Evolutionary conservation across 92 coral and sea anemone genomes (phyloP).

Genomic region (Blastomussa wellsi): DNA sequence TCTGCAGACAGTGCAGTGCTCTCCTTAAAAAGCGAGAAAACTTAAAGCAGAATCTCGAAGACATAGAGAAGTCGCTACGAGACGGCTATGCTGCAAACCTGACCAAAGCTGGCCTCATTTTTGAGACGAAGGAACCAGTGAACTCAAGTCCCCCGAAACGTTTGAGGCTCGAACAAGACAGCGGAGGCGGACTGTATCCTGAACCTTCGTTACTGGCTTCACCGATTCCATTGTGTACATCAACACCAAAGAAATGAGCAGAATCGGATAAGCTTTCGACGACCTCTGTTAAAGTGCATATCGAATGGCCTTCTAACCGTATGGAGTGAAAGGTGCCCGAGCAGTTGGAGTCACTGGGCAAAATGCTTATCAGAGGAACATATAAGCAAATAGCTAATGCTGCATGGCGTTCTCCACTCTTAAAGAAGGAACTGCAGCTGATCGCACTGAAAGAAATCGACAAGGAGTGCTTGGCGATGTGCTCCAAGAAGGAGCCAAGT

Average conservation of each 20-base stretch:
- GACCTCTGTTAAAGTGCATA: background rate
- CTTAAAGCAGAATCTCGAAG: too few species aligned
- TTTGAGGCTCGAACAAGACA: slow-evolving; percentile 12
- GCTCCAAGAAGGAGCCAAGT: slow-evolving; percentile 37
- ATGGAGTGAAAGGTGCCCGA: slow-evolving; percentile 21
- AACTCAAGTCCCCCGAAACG: too few species aligned
- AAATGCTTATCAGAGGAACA: slow-evolving; percentile 47
- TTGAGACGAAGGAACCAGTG: too few species aligned
- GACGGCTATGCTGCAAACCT: too few species aligned
- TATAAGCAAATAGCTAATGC: slow-evolving; percentile 48
- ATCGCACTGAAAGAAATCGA: slow-evolving; percentile 25
- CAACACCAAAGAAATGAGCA: too few species aligned
- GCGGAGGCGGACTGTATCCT: background rate
- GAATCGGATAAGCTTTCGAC: background rate
- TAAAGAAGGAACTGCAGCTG: slow-evolving; percentile 35
- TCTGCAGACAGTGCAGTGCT: slow-evolving; percentile 30
- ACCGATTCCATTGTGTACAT: too few species aligned
- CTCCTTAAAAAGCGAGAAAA: slow-evolving; percentile 32
- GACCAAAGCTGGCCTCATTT: too few species aligned
- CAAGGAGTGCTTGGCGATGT: slow-evolving; percentile 27
- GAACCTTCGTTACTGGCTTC: too few species aligned
- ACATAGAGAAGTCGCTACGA: too few species aligned
- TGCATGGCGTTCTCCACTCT: slow-evolving; percentile 29
- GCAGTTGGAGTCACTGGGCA: slow-evolving; percentile 43
- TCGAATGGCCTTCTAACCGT: slow-evolving; percentile 29